Evolutionary conservation across 2,113 vertebrate species (phyloP), one percentile per base, ranked within the genome.

Genomic region (Salvator merianae): DNA sequence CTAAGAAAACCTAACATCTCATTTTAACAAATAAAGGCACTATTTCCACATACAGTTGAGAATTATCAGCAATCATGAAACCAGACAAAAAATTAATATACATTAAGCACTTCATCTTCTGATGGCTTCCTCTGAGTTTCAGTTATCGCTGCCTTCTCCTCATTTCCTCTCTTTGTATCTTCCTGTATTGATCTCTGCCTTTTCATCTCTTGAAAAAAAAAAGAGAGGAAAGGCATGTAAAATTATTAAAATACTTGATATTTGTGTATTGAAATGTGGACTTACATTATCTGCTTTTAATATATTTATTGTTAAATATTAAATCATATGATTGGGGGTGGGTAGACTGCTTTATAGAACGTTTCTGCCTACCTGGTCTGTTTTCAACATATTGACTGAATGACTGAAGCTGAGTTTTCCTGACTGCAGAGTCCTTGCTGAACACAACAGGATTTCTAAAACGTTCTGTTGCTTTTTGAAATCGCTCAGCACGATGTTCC

Each of bases 341-440:
- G 65, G 43, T 5, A 69, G 69, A 91, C 94, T 94, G 93, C 81
- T 92, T 91, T 84, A 79, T 53, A 68, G 68, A 72, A n/a, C 88
- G 93, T 91, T 89, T 91, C 75, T 90, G 87, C 95, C 92, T 96
- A 99, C 99, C 99, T 97, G 98, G 98, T 95, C 97, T 96, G 93
- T 86, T 98, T 94, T 99, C 99, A 94, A 99, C 97, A 77, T 98
- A 99, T 89, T 99, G 98, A 96, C 98, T 99, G 96, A 99, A 99
- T 87, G 98, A 99, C 95, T 99, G 98, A 68, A 99, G 98, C 93
- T 99, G 98, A 38, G 98, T 99, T 96, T 99, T 99, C 89, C 98
- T 97, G 93, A 99, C 95, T 3, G 98, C 89, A 16, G 98, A 97
- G 88, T 99, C 99, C 93, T 98, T 99, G 95, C 95, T 97, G 95